Evolutionary conservation across 2,113 vertebrate species (phyloP).

Genomic region (Procavia capensis): DNA sequence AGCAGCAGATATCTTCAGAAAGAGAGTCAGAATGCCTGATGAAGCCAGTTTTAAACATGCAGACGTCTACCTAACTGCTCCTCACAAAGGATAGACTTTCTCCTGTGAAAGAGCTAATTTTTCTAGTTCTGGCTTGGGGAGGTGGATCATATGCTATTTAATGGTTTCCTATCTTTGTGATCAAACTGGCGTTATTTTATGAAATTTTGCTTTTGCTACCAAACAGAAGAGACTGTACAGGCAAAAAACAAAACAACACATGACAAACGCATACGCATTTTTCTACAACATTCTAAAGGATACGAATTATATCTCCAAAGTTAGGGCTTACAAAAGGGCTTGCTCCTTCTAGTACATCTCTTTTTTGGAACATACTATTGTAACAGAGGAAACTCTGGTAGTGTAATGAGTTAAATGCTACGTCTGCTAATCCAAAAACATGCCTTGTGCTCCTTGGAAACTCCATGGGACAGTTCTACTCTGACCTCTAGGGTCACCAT

Average conservation of each 20-base stretch:
- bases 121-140: neutral
- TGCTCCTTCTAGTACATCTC: neutral
- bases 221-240: neutral
- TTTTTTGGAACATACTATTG: no score
- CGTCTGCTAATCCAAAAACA: no score
- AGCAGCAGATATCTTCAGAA: slow-evolving; percentile 36
- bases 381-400: no score
- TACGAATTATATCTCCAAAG: neutral
- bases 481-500: no score
- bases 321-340: neutral
- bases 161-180: neutral
- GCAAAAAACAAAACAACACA: neutral
- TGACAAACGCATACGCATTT: neutral
- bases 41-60: slow-evolving; percentile 47
- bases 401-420: no score
- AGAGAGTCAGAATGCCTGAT: slow-evolving; percentile 1
- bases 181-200: slow-evolving; percentile 35
- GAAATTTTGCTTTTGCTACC: neutral
- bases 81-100: slow-evolving; percentile 15
- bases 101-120: slow-evolving; percentile 49
- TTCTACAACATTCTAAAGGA: neutral
- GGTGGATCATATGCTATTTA: neutral
- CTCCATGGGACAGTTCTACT: no score
- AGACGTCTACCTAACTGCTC: slow-evolving; percentile 51
- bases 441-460: no score